These are phyloP conservation scores for Dryadula phaetusa DNA, from an alignment of 2,888 invertebrate genomes.

Conservation along the genomic window DNA sequence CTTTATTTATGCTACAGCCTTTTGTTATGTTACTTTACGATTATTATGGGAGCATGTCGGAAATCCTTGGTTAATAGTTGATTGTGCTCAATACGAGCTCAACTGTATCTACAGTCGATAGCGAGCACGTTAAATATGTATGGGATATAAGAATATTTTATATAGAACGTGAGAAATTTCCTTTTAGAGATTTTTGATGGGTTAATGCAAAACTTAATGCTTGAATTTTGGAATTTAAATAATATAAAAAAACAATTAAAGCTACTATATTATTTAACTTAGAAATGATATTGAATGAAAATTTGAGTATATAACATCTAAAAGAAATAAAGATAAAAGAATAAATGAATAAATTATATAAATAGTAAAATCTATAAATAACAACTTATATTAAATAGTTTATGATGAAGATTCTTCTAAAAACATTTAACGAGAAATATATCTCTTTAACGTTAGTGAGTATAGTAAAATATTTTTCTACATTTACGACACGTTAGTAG, in stretches of 20 bases:
- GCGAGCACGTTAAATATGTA: constrained; percentile 19
- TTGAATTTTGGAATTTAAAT: not conserved
- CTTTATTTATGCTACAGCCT: constrained; percentile 54
- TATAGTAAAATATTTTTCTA: not conserved
- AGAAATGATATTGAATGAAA: no score
- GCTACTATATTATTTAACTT: no score
- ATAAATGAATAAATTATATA: no score
- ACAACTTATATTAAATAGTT: no score
- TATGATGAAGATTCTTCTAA: no score
- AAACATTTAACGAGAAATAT: no score
- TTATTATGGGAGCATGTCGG: constrained; percentile 53
- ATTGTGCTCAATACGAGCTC: constrained; percentile 5
- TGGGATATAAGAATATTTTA: not conserved
- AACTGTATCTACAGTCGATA: constrained; percentile 14
- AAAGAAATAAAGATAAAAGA: no score
- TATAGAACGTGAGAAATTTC: not conserved
- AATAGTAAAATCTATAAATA: no score
- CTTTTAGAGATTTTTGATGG: not conserved
- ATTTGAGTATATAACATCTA: no score
- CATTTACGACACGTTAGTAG: not conserved
- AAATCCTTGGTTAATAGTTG: constrained; percentile 45
- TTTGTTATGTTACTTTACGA: constrained; percentile 59
- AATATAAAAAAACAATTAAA: no score
- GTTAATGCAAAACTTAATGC: no score
- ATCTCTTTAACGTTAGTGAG: not conserved